phyloP scores from a whole-genome alignment of 2,888 invertebrate species.

The Sympetrum striolatum region DNA sequence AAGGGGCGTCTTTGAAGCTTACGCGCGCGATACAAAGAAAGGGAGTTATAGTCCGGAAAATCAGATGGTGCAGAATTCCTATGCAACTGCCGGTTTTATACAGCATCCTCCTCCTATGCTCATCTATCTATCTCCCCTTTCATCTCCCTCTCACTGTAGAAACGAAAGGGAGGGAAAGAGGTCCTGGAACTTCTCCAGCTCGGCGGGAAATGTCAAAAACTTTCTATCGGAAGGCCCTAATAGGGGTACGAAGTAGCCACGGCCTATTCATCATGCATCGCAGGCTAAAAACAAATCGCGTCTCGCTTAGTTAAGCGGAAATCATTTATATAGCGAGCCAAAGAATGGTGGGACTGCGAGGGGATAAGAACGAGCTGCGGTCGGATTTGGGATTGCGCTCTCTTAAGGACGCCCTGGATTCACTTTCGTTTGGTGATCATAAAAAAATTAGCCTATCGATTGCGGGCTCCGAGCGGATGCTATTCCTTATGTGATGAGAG shows the following conservation, averaged over 20 bases:
- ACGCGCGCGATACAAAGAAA: neutral
- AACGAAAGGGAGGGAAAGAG: neutral
- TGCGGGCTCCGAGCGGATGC: neutral
- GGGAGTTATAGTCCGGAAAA: neutral
- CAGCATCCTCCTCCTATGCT: neutral
- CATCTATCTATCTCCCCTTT: neutral
- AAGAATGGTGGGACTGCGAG: neutral
- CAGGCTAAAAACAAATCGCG: conserved; percentile 5
- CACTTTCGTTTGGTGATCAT: neutral
- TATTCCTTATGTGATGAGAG: too few species aligned
- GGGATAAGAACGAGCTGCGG: neutral
- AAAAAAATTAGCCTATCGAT: neutral
- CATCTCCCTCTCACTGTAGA: neutral
- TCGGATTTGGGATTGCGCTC: neutral
- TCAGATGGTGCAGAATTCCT: conserved; percentile 10
- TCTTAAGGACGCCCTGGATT: neutral
- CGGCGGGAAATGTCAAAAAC: neutral
- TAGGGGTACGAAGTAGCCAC: neutral
- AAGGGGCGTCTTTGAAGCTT: neutral
- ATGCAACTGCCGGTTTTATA: neutral
- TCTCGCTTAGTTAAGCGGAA: conserved; percentile 27
- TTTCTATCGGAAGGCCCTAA: conserved; percentile 22
- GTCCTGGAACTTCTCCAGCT: neutral
- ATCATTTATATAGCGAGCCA: conserved; percentile 4
- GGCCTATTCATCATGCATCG: conserved; percentile 9